Conservation (phyloP, 2,888 invertebrate genomes). For the Escarpia spicata region DNA sequence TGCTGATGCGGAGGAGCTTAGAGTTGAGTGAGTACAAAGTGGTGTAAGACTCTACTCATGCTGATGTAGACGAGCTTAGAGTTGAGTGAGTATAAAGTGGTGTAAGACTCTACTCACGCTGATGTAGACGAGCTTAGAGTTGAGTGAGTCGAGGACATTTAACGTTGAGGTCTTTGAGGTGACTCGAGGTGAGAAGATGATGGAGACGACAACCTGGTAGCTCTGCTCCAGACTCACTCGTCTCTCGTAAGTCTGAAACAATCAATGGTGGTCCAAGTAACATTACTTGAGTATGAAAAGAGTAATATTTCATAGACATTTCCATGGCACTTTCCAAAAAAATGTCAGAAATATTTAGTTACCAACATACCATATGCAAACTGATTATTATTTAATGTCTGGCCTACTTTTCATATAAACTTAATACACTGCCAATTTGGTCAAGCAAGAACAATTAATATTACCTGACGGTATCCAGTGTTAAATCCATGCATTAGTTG, state of each 20-base stretch:
- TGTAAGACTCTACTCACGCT: conserved; percentile 54
- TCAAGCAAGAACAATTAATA: too few species aligned
- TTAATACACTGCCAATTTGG: too few species aligned
- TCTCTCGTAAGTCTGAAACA: conserved; percentile 68
- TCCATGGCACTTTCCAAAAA: too few species aligned
- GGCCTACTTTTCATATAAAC: too few species aligned
- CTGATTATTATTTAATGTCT: too few species aligned
- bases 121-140: conserved; percentile 62
- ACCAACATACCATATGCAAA: too few species aligned
- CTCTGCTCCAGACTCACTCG: conserved; percentile 67
- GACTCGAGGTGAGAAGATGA: conserved; percentile 65
- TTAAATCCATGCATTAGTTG: too few species aligned
- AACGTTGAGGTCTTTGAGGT: conserved; percentile 71
- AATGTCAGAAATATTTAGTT: too few species aligned
- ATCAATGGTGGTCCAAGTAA: too few species aligned
- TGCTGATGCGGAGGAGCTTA: neutral
- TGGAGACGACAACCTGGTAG: conserved; percentile 67
- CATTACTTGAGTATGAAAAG: too few species aligned
- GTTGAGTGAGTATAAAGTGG: neutral
- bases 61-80: neutral
- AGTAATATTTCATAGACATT: too few species aligned
- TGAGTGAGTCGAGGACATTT: conserved; percentile 71
- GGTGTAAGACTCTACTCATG: neutral
- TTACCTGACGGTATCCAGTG: too few species aligned
- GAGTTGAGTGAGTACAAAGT: neutral